Evolutionary conservation across 2,888 invertebrate species (phyloP).

Genomic region (Cephus runcator): DNA sequence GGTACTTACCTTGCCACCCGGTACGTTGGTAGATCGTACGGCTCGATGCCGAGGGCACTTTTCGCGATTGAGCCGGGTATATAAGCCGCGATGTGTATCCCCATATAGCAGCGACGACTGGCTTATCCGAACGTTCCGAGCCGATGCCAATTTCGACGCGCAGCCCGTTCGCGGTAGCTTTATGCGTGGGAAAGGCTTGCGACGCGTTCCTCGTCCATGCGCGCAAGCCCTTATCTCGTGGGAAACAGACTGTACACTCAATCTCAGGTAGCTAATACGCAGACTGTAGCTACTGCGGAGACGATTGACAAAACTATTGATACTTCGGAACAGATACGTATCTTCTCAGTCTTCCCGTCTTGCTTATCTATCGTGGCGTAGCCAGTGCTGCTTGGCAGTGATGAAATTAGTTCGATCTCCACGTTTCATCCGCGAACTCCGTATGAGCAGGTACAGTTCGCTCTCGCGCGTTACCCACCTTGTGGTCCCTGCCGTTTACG

Average conservation of each 20-base stretch:
- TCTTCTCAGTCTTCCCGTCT: neutral
- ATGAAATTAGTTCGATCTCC: neutral
- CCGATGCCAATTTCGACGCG: neutral
- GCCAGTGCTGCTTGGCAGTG: neutral
- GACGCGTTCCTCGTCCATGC: neutral
- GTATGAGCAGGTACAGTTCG: neutral
- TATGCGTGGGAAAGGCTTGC: neutral
- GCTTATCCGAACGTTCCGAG: neutral
- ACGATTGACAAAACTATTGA: neutral
- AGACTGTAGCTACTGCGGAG: neutral
- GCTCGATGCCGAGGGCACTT: neutral
- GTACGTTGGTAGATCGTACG: neutral
- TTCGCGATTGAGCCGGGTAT: neutral
- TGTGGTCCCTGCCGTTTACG: neutral
- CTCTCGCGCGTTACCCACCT: neutral
- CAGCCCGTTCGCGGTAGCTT: neutral
- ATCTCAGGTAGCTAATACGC: neutral
- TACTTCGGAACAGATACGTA: neutral
- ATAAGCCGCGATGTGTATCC: neutral
- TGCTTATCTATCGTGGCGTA: neutral
- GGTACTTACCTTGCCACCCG: neutral
- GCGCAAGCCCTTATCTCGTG: neutral
- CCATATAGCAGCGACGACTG: neutral
- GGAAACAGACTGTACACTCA: neutral
- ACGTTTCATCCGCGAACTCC: neutral